phyloP scores from a whole-genome alignment of 35 echinoderm and acorn worm species.

The Apostichopus parvimensis region DNA sequence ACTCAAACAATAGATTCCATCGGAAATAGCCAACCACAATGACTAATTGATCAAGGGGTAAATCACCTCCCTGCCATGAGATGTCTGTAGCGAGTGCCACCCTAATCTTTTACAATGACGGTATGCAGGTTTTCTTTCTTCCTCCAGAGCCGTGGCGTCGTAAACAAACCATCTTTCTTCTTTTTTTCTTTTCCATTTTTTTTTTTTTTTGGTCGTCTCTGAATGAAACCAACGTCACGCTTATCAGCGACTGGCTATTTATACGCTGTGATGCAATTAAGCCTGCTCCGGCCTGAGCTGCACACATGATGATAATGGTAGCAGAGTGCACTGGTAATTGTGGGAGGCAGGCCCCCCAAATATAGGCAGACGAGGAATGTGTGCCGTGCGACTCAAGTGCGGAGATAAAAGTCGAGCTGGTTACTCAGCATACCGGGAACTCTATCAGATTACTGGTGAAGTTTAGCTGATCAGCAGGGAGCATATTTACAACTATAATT shows the following conservation, averaged over 20 bases:
- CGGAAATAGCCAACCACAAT: background rate
- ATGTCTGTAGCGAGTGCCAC: background rate
- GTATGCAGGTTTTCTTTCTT: conserved; percentile 11
- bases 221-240: background rate
- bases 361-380: conserved; percentile 21
- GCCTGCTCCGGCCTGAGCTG: background rate
- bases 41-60: conserved; percentile 5
- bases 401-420: background rate
- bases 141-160: too few relatives aligned
- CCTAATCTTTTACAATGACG: conserved; percentile 3
- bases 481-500: conserved; percentile 38
- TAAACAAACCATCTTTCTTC: conserved; percentile 19
- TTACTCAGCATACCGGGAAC: background rate
- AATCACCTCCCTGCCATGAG: background rate
- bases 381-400: background rate
- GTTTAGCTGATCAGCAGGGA: conserved; percentile 17
- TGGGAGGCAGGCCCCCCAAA: conserved; percentile 25
- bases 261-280: conserved; percentile 27
- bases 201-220: too few relatives aligned
- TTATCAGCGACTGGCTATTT: conserved; percentile 1
- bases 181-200: too few relatives aligned
- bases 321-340: background rate
- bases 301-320: background rate
- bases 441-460: conserved; percentile 8
- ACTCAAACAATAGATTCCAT: background rate